These are phyloP conservation scores for Eilema griseolum DNA, from an alignment of 2,888 invertebrate species.

Conservation along the genomic window DNA sequence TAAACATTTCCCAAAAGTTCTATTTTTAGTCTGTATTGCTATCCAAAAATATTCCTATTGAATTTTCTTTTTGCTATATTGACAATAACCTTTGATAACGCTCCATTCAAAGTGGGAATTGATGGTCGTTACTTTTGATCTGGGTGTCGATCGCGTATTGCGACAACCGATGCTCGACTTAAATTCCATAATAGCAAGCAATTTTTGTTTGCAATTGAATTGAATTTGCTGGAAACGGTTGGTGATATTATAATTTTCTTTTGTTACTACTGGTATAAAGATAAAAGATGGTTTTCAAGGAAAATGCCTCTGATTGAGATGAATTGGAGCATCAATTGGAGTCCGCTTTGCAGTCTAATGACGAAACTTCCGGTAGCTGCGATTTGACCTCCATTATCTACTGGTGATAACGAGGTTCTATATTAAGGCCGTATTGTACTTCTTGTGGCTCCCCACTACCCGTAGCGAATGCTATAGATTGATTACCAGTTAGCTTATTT, in stretches of 20 bases:
- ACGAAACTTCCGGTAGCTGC: no score
- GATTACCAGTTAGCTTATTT: no score
- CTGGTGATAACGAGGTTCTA: no score
- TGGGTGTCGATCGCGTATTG: conserved; percentile 11
- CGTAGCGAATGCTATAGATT: no score
- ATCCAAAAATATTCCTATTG: conserved; percentile 13
- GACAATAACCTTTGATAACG: conserved; percentile 18
- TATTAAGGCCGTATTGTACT: no score
- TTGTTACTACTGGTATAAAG: no score
- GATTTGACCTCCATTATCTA: no score
- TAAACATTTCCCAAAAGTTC: background rate
- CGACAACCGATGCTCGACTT: conserved; percentile 10
- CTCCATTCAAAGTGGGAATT: conserved; percentile 30
- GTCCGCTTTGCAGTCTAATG: no score
- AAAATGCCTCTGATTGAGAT: no score
- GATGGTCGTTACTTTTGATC: conserved; percentile 33
- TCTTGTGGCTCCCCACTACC: no score
- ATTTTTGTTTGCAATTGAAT: background rate
- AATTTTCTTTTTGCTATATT: conserved; percentile 8
- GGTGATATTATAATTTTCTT: background rate
- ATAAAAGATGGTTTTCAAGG: no score
- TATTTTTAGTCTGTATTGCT: background rate
- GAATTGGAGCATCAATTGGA: no score
- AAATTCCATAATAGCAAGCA: background rate
- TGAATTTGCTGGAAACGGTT: background rate